Evolutionary conservation across 1,140 invertebrate species (phyloP).

Genomic region (Trachymyrmex cornetzi): DNA sequence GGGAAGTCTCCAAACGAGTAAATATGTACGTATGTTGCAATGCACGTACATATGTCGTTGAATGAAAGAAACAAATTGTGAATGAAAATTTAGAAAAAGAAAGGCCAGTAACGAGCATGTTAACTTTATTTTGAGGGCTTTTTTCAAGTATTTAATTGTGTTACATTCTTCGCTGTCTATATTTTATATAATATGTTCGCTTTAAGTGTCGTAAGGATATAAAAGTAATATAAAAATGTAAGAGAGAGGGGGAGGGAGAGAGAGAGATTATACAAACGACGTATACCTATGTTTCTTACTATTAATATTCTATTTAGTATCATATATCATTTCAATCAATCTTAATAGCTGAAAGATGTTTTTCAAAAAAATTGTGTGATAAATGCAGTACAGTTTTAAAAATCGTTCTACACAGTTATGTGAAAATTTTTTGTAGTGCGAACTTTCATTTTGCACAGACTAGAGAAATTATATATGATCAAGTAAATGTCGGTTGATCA

Average conservation of each 20-base stretch:
- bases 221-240: background rate
- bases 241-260: no score
- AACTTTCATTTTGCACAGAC: background rate
- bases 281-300: background rate
- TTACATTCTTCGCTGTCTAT: background rate
- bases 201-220: background rate
- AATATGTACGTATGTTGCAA: background rate
- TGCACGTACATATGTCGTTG: background rate
- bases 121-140: background rate
- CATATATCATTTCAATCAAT: background rate
- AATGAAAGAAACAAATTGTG: background rate
- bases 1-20: background rate
- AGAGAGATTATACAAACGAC: background rate
- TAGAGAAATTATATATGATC: background rate
- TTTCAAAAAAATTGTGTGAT: background rate
- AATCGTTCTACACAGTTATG: background rate
- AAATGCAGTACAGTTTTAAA: background rate
- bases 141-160: background rate
- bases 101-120: background rate
- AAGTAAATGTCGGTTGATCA: slow-evolving; percentile 5
- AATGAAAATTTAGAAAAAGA: background rate
- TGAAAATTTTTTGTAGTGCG: background rate
- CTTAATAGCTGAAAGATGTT: background rate
- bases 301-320: background rate
- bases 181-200: background rate